A percentile compares a stretch with the other conserved stretches of the same genome.
phyloP scores from a whole-genome alignment of 2,888 invertebrate species.

The Tubiluchus corallicola region DNA sequence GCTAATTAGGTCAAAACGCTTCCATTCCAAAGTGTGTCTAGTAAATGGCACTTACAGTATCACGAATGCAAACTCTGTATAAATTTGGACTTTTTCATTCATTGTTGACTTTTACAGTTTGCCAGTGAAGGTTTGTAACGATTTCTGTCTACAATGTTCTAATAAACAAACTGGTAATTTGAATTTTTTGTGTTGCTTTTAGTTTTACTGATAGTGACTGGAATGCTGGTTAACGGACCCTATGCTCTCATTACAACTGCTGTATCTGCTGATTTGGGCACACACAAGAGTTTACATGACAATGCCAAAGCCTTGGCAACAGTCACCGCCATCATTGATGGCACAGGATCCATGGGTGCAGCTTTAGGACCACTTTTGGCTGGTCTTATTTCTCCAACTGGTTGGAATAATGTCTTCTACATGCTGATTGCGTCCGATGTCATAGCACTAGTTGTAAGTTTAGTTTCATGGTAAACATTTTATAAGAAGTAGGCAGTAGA shows the following conservation, averaged over 20 bases:
- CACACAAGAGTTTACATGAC: constrained; percentile 61
- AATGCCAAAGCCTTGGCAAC: constrained; percentile 79
- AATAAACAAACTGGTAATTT: no score
- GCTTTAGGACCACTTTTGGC: constrained; percentile 79
- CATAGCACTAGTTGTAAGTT: constrained; percentile 41
- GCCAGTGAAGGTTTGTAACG: constrained; percentile 39
- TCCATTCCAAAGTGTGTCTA: no score
- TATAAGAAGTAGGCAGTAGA: no score
- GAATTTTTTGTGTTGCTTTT: constrained; percentile 12
- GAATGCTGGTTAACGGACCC: constrained; percentile 78
- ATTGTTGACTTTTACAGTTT: no score
- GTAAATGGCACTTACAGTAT: no score
- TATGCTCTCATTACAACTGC: constrained; percentile 91
- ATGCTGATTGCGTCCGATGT: constrained; percentile 69
- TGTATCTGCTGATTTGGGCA: constrained; percentile 77
- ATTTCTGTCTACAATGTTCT: no score
- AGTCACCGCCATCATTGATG: constrained; percentile 93
- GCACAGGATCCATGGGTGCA: constrained; percentile 78
- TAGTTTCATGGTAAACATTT: no score
- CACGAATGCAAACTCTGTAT: no score
- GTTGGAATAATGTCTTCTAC: constrained; percentile 72
- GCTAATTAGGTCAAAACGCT: no score
- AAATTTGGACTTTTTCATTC: not conserved
- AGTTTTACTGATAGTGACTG: constrained; percentile 47
- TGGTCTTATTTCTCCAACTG: constrained; percentile 50